Conservation (phyloP, 2,797 vertebrate genomes). For the Delichon dasypus region DNA sequence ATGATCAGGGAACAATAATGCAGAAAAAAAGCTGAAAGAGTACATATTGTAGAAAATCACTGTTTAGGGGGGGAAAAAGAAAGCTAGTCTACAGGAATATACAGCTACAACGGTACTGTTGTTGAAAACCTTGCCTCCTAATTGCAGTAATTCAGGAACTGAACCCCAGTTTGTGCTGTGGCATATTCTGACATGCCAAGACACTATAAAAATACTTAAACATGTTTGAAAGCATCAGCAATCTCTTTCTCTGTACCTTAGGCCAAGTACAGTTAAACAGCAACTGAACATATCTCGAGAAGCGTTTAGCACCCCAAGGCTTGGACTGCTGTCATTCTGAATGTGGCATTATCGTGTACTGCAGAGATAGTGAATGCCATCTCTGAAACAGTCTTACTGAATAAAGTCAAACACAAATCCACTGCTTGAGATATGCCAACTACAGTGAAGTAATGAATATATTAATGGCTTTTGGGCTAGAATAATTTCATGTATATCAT, state of each 20-base stretch:
- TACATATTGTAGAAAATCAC: background rate
- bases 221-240: constrained; percentile 75
- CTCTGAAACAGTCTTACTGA: constrained; percentile 67
- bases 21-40: background rate
- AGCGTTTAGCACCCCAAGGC: constrained; percentile 72
- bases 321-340: constrained; percentile 75
- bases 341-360: constrained; percentile 68
- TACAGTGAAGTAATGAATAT: constrained; percentile 46
- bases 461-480: constrained; percentile 67
- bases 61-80: background rate
- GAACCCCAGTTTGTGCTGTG: constrained; percentile 1
- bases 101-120: background rate
- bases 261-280: constrained; percentile 76
- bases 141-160: constrained; percentile 35
- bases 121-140: constrained; percentile 38
- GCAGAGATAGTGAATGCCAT: constrained; percentile 54
- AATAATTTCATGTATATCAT: constrained; percentile 35
- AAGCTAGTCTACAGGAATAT: background rate
- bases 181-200: constrained; percentile 64
- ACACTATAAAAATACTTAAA: constrained; percentile 78
- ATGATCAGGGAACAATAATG: background rate
- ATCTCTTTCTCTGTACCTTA: constrained; percentile 68
- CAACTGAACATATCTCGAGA: constrained; percentile 76
- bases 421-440: constrained; percentile 59
- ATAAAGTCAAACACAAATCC: constrained; percentile 75